These are phyloP conservation scores for Campylomormyrus numenius DNA, from an alignment of 2,113 vertebrate genomes.

Conservation along the genomic window DNA sequence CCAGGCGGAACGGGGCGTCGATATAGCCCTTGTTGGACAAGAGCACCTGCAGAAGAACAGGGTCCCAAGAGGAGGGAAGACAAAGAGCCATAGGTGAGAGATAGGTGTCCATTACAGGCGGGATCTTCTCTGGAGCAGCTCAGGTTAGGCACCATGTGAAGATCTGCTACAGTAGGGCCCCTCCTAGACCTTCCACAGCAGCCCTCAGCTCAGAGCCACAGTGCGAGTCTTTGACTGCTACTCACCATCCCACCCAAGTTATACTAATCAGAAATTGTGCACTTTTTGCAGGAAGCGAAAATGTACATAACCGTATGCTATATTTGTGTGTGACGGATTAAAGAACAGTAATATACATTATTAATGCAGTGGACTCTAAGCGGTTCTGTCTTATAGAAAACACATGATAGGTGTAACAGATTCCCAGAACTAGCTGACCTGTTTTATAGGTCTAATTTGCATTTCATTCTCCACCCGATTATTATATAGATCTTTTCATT, in stretches of 20 bases:
- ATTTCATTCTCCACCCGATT: neutral
- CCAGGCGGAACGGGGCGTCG: conserved; percentile 62
- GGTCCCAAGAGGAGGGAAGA: neutral
- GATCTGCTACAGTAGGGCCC: neutral
- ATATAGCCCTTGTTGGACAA: conserved; percentile 72
- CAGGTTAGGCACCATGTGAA: neutral
- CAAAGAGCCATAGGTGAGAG: neutral
- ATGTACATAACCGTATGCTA: neutral
- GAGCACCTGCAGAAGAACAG: conserved; percentile 52
- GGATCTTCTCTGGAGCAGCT: neutral
- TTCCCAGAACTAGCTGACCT: neutral
- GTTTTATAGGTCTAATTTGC: neutral
- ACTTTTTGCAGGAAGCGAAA: neutral
- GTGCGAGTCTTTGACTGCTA: neutral
- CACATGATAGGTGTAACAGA: neutral
- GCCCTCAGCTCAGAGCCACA: neutral
- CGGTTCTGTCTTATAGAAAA: neutral
- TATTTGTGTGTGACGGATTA: neutral
- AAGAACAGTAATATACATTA: neutral
- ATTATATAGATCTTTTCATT: neutral
- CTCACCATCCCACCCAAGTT: neutral
- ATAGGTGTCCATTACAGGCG: neutral
- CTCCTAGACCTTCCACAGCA: neutral
- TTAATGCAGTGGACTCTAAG: neutral
- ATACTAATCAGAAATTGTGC: neutral